Evolutionary conservation across 2,797 vertebrate species (phyloP).

Genomic region (Alcedo atthis): DNA sequence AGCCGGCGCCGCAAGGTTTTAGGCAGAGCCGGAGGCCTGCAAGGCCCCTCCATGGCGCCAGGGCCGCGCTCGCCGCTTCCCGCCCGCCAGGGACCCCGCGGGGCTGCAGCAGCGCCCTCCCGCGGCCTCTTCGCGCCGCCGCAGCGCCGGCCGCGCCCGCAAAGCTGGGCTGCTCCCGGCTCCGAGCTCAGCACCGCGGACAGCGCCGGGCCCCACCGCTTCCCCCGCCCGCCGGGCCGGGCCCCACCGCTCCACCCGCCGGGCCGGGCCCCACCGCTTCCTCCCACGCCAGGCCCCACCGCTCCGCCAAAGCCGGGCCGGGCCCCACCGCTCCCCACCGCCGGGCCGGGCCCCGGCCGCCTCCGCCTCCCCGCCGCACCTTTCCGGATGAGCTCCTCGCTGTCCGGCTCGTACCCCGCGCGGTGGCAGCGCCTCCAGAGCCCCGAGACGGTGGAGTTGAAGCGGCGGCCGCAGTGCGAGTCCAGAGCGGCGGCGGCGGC

Average conservation of each 20-base stretch:
- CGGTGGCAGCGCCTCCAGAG: conserved; percentile 92
- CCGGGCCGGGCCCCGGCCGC: neutral
- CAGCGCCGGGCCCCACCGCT: neutral
- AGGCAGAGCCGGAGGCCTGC: neutral
- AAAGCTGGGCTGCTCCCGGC: neutral
- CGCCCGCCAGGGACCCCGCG: neutral
- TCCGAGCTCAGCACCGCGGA: conserved; percentile 52
- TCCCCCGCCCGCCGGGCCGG: neutral
- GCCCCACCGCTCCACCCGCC: neutral
- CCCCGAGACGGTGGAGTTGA: conserved; percentile 90
- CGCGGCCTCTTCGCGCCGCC: neutral
- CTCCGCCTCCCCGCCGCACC: conserved; percentile 68
- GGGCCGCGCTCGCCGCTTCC: neutral
- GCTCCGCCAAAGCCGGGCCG: too few species aligned
- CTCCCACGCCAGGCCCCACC: too few species aligned
- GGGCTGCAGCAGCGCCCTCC: neutral
- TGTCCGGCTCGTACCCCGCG: conserved; percentile 90
- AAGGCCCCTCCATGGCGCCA: neutral
- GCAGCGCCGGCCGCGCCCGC: neutral
- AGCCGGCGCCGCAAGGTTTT: too few species aligned
- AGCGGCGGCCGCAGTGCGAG: conserved; percentile 89
- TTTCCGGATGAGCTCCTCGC: conserved; percentile 90
- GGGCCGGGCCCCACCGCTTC: too few species aligned
- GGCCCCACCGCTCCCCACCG: too few species aligned
- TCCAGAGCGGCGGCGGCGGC: conserved; percentile 83